Evolutionary conservation across 1,140 invertebrate species (phyloP).

Genomic region (Helicoverpa zea): DNA sequence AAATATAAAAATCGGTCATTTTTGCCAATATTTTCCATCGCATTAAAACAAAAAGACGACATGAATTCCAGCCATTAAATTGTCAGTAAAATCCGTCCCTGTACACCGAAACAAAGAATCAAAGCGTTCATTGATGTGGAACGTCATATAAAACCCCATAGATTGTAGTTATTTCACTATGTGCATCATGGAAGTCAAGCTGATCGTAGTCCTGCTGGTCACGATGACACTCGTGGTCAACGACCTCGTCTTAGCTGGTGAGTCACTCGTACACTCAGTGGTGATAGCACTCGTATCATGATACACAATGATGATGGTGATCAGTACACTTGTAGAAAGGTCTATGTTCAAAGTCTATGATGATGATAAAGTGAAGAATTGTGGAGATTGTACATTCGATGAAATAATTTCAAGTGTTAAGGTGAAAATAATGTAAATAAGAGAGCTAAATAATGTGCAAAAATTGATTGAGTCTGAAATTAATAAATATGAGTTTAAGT

Average conservation of each 20-base stretch:
- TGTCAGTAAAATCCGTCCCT: slow-evolving; percentile 57
- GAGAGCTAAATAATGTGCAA: no score
- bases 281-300: neutral
- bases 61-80: neutral
- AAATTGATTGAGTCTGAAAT: no score
- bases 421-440: no score
- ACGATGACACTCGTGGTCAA: slow-evolving; percentile 50
- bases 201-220: slow-evolving; percentile 51
- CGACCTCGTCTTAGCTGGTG: slow-evolving; percentile 61
- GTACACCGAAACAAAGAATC: slow-evolving; percentile 56
- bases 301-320: neutral
- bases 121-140: slow-evolving; percentile 52
- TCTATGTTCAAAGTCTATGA: no score
- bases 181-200: slow-evolving; percentile 61
- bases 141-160: slow-evolving; percentile 63
- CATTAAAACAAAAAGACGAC: no score
- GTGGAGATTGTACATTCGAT: no score
- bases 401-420: no score
- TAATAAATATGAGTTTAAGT: no score
- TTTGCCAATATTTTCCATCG: no score
- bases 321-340: no score
- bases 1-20: no score
- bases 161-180: neutral
- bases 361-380: no score
- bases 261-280: slow-evolving; percentile 32